Base-by-base conservation (phyloP, 2,888 invertebrate genomes). In the Lasius platythorax region DNA sequence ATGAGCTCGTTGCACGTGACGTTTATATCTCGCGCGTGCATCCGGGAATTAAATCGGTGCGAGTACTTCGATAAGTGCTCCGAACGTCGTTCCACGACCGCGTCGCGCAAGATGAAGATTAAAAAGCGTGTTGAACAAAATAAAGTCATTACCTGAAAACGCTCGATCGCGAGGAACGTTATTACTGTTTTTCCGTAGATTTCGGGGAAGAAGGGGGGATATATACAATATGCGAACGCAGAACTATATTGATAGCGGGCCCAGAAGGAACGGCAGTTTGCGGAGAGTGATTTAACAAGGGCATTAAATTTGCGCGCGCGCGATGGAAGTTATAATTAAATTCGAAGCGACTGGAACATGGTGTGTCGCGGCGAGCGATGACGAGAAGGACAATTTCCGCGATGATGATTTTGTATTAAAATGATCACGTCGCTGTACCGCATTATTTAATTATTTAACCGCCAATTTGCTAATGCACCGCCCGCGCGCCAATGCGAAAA, bases 381-480 rank as follows among this genome's bases (percentile, higher is more conserved):
- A 56, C 67, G 76, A 23, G 63, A 67, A 61, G 79, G 64, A 66
- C 73, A 70, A 74, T 87, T 82, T 75, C 64, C 84, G 63, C 81
- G 79, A 86, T 79, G 74, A 72, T 76, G 53, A 78, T 56, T 68
- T 58, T 40, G 73, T 67, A 73, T 85, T 82, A 72, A 88, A 88
- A 85, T 87, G 70, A 84, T 89, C 87, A 73, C 76, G 75, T 83
- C 70, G 82, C 58, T 33, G 79, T 53, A 58, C 72, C 78, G 78
- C 81, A 82, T 82, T 84, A 87, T 86, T 87, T 87, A 87, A 86
- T 87, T 87, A 86, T 84, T 86, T 84, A 74, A 83, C 72, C 84
- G 84, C 70, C 86, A 81, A 86, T 89, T 85, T 83, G 85, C 86
- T 86, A 86, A 87, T 85, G 87, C 85, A 28, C 61, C 61, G 75